Percentiles rank a stretch among this genome's conserved stretches.
Conservation (phyloP, 2,888 invertebrate species). For the Troides oblongomaculatus region DNA sequence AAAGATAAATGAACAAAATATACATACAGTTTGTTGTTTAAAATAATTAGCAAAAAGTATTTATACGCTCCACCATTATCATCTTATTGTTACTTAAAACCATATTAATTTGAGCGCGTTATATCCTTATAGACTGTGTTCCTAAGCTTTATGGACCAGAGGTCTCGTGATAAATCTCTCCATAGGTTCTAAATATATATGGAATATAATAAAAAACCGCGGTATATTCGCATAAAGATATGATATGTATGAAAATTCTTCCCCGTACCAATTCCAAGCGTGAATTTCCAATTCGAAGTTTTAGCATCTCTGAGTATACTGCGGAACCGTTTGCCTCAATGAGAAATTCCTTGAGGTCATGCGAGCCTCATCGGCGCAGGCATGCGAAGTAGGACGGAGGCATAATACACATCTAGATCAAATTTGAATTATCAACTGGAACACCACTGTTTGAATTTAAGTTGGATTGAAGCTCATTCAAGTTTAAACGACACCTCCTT, state of each 20-base stretch:
- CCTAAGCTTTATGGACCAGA: too few species aligned
- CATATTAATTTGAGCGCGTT: too few species aligned
- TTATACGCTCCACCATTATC: too few species aligned
- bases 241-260: not conserved
- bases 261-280: conserved; percentile 1
- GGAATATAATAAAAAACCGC: too few species aligned
- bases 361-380: conserved; percentile 6
- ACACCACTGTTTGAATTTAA: not conserved
- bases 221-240: too few species aligned
- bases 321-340: conserved; percentile 17
- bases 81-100: too few species aligned
- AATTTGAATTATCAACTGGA: conserved; percentile 6
- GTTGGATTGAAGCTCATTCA: not conserved
- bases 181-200: too few species aligned
- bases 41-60: too few species aligned
- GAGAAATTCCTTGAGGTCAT: conserved; percentile 23
- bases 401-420: conserved; percentile 5
- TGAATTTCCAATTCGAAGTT: conserved; percentile 18
- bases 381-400: not conserved
- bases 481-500: not conserved
- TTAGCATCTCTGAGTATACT: conserved; percentile 4
- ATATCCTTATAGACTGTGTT: too few species aligned
- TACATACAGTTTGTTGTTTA: too few species aligned
- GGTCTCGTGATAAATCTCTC: too few species aligned
- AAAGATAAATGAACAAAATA: too few species aligned